Evolutionary conservation across 1,140 invertebrate species (phyloP).

Genomic region (Drosophila kurseongensis): DNA sequence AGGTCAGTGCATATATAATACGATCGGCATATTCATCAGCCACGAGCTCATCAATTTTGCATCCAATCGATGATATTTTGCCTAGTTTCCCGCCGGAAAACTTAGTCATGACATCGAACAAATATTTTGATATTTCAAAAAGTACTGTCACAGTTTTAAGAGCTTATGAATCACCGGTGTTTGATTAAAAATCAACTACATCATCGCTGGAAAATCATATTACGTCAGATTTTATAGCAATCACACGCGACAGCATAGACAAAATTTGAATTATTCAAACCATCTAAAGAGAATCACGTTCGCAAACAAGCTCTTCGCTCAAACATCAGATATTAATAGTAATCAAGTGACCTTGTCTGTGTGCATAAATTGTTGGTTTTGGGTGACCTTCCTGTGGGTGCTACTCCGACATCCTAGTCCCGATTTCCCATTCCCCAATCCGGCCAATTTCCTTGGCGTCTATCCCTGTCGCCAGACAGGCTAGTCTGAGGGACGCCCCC

Average conservation of each 20-base stretch:
- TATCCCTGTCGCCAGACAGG: slow-evolving; percentile 52
- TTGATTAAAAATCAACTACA: neutral
- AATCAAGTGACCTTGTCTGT: slow-evolving; percentile 30
- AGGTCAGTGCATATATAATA: slow-evolving; percentile 26
- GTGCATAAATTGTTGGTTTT: neutral
- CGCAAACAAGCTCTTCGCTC: slow-evolving; percentile 11
- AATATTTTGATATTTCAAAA: neutral
- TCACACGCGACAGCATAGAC: neutral
- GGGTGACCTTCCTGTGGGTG: slow-evolving; percentile 31
- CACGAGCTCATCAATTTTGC: slow-evolving; percentile 30
- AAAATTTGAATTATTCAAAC: slow-evolving; percentile 20
- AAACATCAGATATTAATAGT: slow-evolving; percentile 27
- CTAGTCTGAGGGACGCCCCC: slow-evolving; percentile 62
- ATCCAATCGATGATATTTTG: slow-evolving; percentile 37
- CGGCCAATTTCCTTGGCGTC: slow-evolving; percentile 22
- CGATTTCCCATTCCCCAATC: neutral
- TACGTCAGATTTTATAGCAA: slow-evolving; percentile 11
- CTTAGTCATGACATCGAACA: neutral
- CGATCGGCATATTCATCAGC: slow-evolving; percentile 16
- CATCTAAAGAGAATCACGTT: slow-evolving; percentile 6
- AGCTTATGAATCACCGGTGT: too few relatives aligned
- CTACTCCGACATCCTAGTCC: neutral
- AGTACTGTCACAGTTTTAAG: too few relatives aligned
- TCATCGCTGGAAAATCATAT: neutral
- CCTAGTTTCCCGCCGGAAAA: neutral